These are phyloP conservation scores for Cyclopterus lumpus DNA, from an alignment of 2,797 vertebrate genomes.

Conservation along the genomic window DNA sequence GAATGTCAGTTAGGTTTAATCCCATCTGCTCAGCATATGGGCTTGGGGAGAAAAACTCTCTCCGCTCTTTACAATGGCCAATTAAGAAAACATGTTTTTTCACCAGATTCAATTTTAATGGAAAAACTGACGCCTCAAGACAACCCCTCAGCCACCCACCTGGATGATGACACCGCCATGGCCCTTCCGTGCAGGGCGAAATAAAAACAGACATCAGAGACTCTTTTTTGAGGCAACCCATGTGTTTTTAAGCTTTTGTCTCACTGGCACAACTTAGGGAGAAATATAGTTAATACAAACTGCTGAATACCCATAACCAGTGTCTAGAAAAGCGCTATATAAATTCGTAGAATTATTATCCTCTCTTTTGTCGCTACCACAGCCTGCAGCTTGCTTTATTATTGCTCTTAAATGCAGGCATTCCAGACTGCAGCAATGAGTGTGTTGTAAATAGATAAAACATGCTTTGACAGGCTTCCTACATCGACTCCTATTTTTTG, in stretches of 20 bases:
- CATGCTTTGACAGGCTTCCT: slow-evolving; percentile 65
- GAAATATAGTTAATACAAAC: slow-evolving; percentile 44
- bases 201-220: slow-evolving; percentile 56
- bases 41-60: slow-evolving; percentile 20
- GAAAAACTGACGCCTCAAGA: slow-evolving; percentile 67
- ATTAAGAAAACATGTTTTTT: slow-evolving; percentile 71
- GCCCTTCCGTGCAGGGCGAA: slow-evolving; percentile 41
- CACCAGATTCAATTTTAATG: slow-evolving; percentile 73
- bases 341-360: too few relatives aligned
- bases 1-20: slow-evolving; percentile 40
- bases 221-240: slow-evolving; percentile 35
- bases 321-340: too few relatives aligned
- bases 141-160: slow-evolving; percentile 70
- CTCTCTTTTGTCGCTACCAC: slow-evolving; percentile 39
- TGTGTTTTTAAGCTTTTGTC: slow-evolving; percentile 45
- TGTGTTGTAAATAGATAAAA: slow-evolving; percentile 70
- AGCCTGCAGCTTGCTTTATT: slow-evolving; percentile 59
- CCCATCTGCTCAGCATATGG: slow-evolving; percentile 76
- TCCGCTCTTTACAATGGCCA: slow-evolving; percentile 51
- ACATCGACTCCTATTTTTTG: slow-evolving; percentile 43
- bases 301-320: slow-evolving; percentile 44
- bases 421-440: slow-evolving; percentile 64
- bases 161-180: slow-evolving; percentile 49
- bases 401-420: slow-evolving; percentile 61
- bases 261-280: slow-evolving; percentile 35